Evolutionary conservation across 2,113 vertebrate species (phyloP).

Genomic region (Corythoichthys haematopterus): DNA sequence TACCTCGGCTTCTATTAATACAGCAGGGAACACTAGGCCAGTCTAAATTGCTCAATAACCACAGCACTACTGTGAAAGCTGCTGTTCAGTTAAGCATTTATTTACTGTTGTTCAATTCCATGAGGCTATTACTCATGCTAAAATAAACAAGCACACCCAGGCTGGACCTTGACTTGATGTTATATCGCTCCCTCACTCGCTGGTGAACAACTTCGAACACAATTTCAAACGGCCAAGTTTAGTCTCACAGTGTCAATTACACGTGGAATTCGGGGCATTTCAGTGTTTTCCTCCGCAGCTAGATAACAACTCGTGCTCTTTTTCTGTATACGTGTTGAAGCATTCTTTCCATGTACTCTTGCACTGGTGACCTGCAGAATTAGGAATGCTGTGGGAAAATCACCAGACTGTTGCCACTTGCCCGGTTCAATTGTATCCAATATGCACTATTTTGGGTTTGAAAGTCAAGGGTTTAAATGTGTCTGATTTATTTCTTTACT

Average conservation of each 20-base stretch:
- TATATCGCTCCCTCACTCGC: slow-evolving; percentile 23
- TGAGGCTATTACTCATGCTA: slow-evolving; percentile 19
- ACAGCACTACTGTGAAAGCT: slow-evolving; percentile 25
- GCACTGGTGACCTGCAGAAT: slow-evolving; percentile 56
- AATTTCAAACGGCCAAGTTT: slow-evolving; percentile 54
- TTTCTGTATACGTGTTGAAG: slow-evolving; percentile 72
- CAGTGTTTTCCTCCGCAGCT: slow-evolving; percentile 71
- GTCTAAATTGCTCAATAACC: slow-evolving; percentile 22
- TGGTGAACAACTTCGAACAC: slow-evolving; percentile 33
- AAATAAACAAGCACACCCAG: slow-evolving; percentile 30
- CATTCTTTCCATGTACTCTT: slow-evolving; percentile 69
- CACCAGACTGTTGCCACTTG: slow-evolving; percentile 41
- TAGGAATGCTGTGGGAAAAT: slow-evolving; percentile 67
- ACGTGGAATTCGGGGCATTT: slow-evolving; percentile 80
- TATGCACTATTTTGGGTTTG: slow-evolving; percentile 19
- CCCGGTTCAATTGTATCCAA: slow-evolving; percentile 38
- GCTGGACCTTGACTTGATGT: slow-evolving; percentile 29
- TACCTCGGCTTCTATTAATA: slow-evolving; percentile 51
- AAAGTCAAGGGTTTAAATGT: background rate
- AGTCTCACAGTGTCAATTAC: slow-evolving; percentile 75
- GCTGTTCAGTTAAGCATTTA: slow-evolving; percentile 21
- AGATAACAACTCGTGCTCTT: slow-evolving; percentile 69
- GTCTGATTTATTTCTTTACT: slow-evolving; percentile 13
- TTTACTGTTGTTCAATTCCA: slow-evolving; percentile 22
- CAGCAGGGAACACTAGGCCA: slow-evolving; percentile 10